Evolutionary conservation across 2,113 vertebrate species (phyloP).

Genomic region (Bombycilla garrulus): DNA sequence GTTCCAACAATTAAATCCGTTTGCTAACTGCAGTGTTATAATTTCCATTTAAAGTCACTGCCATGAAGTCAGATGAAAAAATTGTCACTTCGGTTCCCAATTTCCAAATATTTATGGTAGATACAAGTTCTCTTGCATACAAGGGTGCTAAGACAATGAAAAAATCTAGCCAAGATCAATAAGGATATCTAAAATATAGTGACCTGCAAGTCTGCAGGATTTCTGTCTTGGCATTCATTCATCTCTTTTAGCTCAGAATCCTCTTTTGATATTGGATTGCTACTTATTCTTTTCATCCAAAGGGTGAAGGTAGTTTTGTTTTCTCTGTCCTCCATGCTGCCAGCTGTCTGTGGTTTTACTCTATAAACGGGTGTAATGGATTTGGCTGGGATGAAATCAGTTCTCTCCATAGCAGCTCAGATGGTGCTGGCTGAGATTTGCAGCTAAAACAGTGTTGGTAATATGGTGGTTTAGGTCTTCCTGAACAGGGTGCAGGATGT

Average conservation of each 20-base stretch:
- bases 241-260: not conserved
- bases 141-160: not conserved
- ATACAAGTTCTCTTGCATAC: not conserved
- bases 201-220: not conserved
- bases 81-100: not conserved
- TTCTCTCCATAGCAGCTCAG: not conserved
- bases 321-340: not conserved
- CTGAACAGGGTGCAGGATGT: not conserved
- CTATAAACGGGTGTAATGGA: not conserved
- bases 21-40: not conserved
- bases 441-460: not conserved
- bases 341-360: not conserved
- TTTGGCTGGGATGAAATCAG: not conserved
- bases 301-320: not conserved
- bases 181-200: not conserved
- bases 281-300: not conserved
- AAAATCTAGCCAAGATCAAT: not conserved
- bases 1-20: too few species aligned
- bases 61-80: not conserved
- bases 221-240: not conserved
- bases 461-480: not conserved
- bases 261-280: not conserved
- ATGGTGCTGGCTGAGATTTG: not conserved
- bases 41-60: not conserved
- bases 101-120: not conserved